A percentile compares a stretch with the other conserved stretches of the same genome.
Conservation (phyloP, 2,797 vertebrate species). For the Alosa sapidissima region DNA sequence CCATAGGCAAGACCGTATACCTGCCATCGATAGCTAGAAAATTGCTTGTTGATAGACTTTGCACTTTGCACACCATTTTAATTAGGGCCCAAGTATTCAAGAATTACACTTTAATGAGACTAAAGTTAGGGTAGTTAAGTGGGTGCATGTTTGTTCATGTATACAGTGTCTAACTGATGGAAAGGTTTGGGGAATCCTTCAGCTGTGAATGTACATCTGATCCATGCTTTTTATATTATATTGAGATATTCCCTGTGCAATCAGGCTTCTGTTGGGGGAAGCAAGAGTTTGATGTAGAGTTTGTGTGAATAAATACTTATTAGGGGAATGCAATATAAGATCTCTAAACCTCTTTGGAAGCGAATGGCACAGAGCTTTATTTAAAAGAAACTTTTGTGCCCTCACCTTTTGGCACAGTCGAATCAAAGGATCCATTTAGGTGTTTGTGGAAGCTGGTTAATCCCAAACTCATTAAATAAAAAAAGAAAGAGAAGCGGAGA, state of each 20-base stretch:
- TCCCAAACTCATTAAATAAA: background rate
- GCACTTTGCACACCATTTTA: too few species aligned
- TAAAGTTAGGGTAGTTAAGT: background rate
- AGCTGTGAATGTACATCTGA: background rate
- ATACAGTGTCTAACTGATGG: background rate
- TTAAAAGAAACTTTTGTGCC: background rate
- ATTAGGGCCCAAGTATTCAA: background rate
- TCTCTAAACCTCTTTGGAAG: background rate
- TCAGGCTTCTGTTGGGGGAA: background rate
- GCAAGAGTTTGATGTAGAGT: background rate
- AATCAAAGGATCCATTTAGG: constrained; percentile 11
- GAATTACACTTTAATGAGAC: background rate
- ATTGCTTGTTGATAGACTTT: too few species aligned
- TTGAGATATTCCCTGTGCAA: background rate
- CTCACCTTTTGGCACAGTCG: background rate
- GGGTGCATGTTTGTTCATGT: background rate
- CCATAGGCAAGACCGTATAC: too few species aligned
- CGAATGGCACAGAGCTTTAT: background rate
- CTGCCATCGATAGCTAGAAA: too few species aligned
- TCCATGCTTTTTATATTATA: background rate
- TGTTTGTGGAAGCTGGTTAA: background rate
- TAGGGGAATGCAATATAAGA: constrained; percentile 6
- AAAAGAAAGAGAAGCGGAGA: background rate
- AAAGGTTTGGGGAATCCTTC: background rate
- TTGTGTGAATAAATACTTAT: background rate